Evolutionary conservation across 2,888 invertebrate species (phyloP).

Genomic region (Anthrax anthrax): DNA sequence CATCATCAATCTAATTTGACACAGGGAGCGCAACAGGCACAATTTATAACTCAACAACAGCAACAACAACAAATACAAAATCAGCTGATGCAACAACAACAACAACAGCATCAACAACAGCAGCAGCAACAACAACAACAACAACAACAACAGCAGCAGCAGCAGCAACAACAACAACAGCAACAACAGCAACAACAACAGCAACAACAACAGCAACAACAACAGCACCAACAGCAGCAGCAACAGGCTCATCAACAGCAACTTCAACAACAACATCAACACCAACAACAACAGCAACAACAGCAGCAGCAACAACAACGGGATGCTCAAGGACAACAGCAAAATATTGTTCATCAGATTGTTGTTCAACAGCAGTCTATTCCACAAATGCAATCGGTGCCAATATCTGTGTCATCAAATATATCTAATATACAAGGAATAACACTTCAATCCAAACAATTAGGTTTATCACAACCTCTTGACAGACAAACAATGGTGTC

Average conservation of each 20-base stretch:
- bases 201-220: slow-evolving; percentile 23
- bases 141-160: slow-evolving; percentile 20
- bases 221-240: slow-evolving; percentile 30
- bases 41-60: slow-evolving; percentile 38
- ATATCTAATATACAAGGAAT: slow-evolving; percentile 9
- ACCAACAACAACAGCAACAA: slow-evolving; percentile 26
- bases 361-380: slow-evolving; percentile 27
- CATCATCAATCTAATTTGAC: slow-evolving; percentile 23
- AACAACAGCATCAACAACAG: slow-evolving; percentile 25
- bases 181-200: slow-evolving; percentile 20
- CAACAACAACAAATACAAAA: slow-evolving; percentile 37
- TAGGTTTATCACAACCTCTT: background rate
- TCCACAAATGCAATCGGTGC: slow-evolving; percentile 18
- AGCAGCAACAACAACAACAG: slow-evolving; percentile 18
- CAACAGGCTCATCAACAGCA: slow-evolving; percentile 39
- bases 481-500: slow-evolving; percentile 5
- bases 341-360: slow-evolving; percentile 35
- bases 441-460: slow-evolving; percentile 12
- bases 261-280: slow-evolving; percentile 36
- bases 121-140: slow-evolving; percentile 19
- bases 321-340: slow-evolving; percentile 33
- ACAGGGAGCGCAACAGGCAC: slow-evolving; percentile 28
- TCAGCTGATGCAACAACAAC: slow-evolving; percentile 35
- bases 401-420: slow-evolving; percentile 29
- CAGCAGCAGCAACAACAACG: slow-evolving; percentile 23